Evolutionary conservation across 2,888 invertebrate species (phyloP).

Genomic region (Brachynemurus nebulosus): DNA sequence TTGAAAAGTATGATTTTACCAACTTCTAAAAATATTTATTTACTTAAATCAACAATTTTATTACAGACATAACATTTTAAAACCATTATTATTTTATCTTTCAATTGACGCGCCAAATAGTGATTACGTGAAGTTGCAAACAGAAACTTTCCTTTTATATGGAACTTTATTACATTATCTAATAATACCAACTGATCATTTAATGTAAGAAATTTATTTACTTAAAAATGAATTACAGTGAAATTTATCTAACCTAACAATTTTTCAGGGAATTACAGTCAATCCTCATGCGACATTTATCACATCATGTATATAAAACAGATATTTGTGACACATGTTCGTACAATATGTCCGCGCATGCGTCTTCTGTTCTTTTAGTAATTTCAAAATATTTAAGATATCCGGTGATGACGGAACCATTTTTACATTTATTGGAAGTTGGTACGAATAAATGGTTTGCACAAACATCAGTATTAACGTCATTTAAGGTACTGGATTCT

Average conservation of each 20-base stretch:
- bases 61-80: constrained; percentile 36
- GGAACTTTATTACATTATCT: constrained; percentile 40
- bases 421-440: constrained; percentile 23
- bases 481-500: constrained; percentile 30
- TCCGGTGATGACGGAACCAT: too few relatives aligned
- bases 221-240: background rate
- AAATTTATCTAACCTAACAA: constrained; percentile 1
- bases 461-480: constrained; percentile 31
- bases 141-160: constrained; percentile 45
- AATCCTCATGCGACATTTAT: background rate
- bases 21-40: too few relatives aligned
- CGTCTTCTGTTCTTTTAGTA: too few relatives aligned
- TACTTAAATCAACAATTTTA: too few relatives aligned
- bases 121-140: constrained; percentile 43
- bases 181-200: constrained; percentile 32
- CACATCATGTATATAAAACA: constrained; percentile 31
- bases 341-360: too few relatives aligned
- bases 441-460: constrained; percentile 36
- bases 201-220: constrained; percentile 24
- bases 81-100: constrained; percentile 40
- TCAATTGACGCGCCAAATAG: constrained; percentile 38
- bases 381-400: too few relatives aligned
- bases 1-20: constrained; percentile 36
- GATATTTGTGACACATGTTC: too few relatives aligned
- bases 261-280: constrained; percentile 25